Evolutionary conservation across 2,888 invertebrate genomes (phyloP).

Genomic region (Amiota mariae): DNA sequence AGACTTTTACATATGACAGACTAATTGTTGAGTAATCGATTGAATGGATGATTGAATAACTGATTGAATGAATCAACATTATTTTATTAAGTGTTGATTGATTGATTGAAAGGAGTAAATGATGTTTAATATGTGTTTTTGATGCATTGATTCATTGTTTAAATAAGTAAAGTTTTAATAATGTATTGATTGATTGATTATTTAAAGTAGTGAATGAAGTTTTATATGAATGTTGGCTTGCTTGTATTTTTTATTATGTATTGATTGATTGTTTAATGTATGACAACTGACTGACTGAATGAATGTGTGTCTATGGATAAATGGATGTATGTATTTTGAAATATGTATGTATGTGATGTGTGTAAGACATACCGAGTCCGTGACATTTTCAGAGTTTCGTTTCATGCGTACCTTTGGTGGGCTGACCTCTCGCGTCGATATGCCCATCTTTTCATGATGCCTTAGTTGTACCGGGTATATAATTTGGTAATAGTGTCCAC

Average conservation of each 20-base stretch:
- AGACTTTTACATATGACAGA: conserved; percentile 15
- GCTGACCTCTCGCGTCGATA: conserved; percentile 93
- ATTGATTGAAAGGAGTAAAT: not conserved
- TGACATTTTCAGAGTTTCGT: conserved; percentile 74
- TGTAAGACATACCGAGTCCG: conserved; percentile 75
- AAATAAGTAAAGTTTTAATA: not conserved
- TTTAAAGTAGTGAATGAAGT: not conserved
- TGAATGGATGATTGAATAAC: conserved; percentile 13
- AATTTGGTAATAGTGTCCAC: conserved; percentile 93
- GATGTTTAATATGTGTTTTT: no score
- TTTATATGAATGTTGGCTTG: not conserved
- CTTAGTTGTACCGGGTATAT: conserved; percentile 95
- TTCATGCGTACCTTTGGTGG: conserved; percentile 85
- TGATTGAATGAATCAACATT: not conserved
- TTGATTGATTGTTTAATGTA: not conserved
- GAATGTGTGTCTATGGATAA: not conserved
- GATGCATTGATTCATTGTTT: no score
- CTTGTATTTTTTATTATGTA: not conserved
- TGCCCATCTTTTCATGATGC: conserved; percentile 96
- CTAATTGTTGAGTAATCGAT: not conserved
- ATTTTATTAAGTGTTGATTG: no score
- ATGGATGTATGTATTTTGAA: conserved; percentile 8
- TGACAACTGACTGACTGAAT: conserved; percentile 15
- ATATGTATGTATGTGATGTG: conserved; percentile 40
- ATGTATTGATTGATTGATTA: not conserved